Evolutionary conservation across 2,113 vertebrate genomes (phyloP), one percentile per base, ranked within the genome.

Genomic region (Hypocryptadius cinnamomeus): DNA sequence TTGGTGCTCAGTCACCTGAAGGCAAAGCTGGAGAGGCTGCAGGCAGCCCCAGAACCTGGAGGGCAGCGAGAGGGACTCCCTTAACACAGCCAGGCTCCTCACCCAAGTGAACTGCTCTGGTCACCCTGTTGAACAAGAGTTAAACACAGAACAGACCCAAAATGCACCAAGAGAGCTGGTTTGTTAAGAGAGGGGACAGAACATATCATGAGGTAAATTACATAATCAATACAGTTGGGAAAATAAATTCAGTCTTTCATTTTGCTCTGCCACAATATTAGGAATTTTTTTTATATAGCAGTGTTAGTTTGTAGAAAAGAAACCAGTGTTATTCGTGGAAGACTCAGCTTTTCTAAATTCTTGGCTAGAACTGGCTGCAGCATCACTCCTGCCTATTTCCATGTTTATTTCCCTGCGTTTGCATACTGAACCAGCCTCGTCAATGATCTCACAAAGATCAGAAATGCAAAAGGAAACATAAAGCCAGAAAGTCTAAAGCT

Each of bases 1-100:
- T 9, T 16, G 53, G 31, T 50, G 23, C 33, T 44, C 0, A 0
- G 27, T 45, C 4, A 1, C 28, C 31, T 73, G 68, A 61, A 57
- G 45, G 64, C 76, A 83, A 61, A 37, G 68, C 40, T 72, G 44
- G 37, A 54, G 60, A 24, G 39, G 27, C 35, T 66, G 9, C 51
- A n/a, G 20, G 50, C 37, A 74, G 69, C 39, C 8, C 30, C 7
- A 6, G 33, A 19, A n/a, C 19, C 28, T 3, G 5, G 25, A 35
- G 24, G 8, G 18, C 35, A 56, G 24, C 2, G 10, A 59, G 57
- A 60, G 37, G 5, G 19, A 5, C 11, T 73, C 33, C 45, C 2
- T 2, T 11, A 25, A 42, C 0, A 0, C 50, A 65, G 39, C 14
- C 65, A n/a, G 54, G 19, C 23, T 64, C 61, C 60, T 72, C 17